phyloP scores from a whole-genome alignment of 2,113 vertebrate species.

The Neotoma lepida region DNA sequence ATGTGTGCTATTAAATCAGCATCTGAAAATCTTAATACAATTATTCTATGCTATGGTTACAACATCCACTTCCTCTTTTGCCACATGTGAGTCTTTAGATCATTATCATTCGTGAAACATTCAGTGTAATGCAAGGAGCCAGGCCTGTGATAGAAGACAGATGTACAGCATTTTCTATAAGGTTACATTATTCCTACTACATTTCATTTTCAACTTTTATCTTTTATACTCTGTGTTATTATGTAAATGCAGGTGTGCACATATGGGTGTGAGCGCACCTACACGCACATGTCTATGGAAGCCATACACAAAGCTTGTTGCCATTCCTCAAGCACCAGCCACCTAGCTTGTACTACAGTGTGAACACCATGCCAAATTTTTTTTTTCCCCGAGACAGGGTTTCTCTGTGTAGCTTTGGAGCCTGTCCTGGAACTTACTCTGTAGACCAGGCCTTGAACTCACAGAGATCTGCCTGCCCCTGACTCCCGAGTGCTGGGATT shows the following conservation, averaged over 20 bases:
- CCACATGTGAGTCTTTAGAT: background rate
- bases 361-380: background rate
- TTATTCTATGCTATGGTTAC: background rate
- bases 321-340: too few relatives aligned
- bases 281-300: too few relatives aligned
- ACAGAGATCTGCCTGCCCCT: too few relatives aligned
- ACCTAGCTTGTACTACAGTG: background rate
- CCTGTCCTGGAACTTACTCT: too few relatives aligned
- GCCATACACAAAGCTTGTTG: too few relatives aligned
- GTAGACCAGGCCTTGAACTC: too few relatives aligned
- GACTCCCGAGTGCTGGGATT: too few relatives aligned
- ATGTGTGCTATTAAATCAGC: background rate
- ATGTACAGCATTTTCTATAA: slow-evolving; percentile 26
- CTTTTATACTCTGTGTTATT: background rate
- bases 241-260: background rate
- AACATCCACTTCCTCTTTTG: slow-evolving; percentile 20
- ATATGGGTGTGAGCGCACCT: background rate
- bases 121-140: background rate
- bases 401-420: too few relatives aligned
- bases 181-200: background rate
- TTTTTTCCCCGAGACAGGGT: too few relatives aligned
- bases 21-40: slow-evolving; percentile 43
- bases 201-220: background rate
- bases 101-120: background rate
- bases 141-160: background rate